These are phyloP conservation scores for Tenthredo mesomela DNA, from an alignment of 2,888 invertebrate species.

Conservation along the genomic window DNA sequence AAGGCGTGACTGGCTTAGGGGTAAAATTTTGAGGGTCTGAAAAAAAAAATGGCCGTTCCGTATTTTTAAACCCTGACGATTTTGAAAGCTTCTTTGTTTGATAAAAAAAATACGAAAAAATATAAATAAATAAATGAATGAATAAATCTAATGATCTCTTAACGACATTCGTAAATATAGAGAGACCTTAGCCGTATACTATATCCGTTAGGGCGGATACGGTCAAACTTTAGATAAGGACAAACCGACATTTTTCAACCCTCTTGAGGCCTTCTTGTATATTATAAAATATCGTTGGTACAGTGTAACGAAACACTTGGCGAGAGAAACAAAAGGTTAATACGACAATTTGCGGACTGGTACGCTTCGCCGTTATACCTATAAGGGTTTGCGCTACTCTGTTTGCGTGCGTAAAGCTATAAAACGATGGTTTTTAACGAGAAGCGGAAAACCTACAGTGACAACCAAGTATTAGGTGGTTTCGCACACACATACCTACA, in stretches of 20 bases:
- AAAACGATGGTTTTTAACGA: conserved; percentile 17
- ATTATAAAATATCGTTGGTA: neutral
- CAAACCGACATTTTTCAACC: conserved; percentile 25
- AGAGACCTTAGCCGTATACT: conserved; percentile 10
- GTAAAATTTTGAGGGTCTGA: neutral
- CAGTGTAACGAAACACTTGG: neutral
- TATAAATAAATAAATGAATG: neutral
- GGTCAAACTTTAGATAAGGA: conserved; percentile 26
- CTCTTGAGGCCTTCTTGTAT: neutral
- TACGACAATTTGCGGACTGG: conserved; percentile 48
- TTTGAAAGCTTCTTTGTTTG: neutral
- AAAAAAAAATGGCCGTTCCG: neutral
- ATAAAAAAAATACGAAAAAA: neutral
- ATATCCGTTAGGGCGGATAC: neutral
- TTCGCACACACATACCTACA: neutral
- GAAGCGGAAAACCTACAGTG: neutral
- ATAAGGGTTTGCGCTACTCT: neutral
- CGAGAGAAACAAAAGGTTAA: conserved; percentile 38
- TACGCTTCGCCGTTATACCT: neutral
- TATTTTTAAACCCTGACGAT: neutral
- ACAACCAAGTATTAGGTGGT: neutral
- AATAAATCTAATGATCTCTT: neutral
- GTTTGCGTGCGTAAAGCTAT: conserved; percentile 7
- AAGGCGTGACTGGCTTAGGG: neutral
- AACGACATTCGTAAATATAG: conserved; percentile 19